Evolutionary conservation across 2,888 invertebrate species (phyloP), one percentile per base, ranked within the genome.

Genomic region (Pteria penguin): DNA sequence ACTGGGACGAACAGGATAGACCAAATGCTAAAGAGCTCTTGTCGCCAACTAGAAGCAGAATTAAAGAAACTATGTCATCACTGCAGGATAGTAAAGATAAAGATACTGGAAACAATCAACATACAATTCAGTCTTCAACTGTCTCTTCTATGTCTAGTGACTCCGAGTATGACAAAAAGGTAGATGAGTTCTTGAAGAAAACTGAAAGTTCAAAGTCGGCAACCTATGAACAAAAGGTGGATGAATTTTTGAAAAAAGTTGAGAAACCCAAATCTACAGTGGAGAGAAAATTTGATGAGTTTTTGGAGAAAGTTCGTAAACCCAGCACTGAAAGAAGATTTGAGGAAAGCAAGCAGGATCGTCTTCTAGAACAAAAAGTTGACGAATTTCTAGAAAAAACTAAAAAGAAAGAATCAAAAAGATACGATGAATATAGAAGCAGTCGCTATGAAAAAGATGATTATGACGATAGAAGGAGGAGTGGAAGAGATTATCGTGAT

Each of bases 391-490:
- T 70, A 52, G 31, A 72, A 33, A 63, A 57, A 32, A 72, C 57
- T 11, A 57, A 65, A 33, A 57, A 65, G 29, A 72, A 72, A 24
- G 63, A 62, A 26, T n/a, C 26, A 11, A 58, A 33, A 27, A n/a
- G 4, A 18, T 29, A 29, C 4, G 65, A 72, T 27, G 65, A 63
- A 22, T 63, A 72, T 57, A 72, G 45, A 57, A 58, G 63, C 32
- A 57, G 72, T 26, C 63, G 55, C 32, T 32, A 55, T 33, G 52
- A 73, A n/a, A 70, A 70, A 58, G 62, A 69, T 60, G 73, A 75
- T 14, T 73, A 55, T 32, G 79, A 75, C 18, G 36, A 67, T 60
- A 72, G 70, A 22, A 76, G 36, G 68, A 32, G 57, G 22, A 75
- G 54, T 11, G 54, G 62, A 26, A 74, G 66, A 62, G 69, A 69